Conservation (phyloP, 2,113 vertebrate genomes). For the human (Homo sapiens) region DNA sequence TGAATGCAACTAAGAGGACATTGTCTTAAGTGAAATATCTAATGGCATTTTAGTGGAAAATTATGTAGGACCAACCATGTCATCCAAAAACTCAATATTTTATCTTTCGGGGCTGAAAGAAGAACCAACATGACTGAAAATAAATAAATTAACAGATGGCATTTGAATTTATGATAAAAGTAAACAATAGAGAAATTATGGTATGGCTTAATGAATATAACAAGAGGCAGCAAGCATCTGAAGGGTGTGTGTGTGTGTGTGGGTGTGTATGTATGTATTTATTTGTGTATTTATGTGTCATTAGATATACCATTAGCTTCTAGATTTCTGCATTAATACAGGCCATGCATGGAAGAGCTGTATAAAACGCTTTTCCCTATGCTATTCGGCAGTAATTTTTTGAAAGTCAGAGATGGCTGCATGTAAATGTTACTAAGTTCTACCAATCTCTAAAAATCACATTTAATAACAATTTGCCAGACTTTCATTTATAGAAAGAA, state of each 20-base stretch:
- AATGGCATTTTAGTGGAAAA: not conserved
- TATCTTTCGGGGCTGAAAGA: not conserved
- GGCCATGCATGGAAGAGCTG: not conserved
- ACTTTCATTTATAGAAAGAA: conserved; percentile 32
- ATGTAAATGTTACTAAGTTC: not conserved
- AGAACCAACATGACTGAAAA: not conserved
- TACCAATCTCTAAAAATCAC: not conserved
- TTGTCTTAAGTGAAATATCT: not conserved
- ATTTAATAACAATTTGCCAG: not conserved
- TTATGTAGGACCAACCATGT: not conserved
- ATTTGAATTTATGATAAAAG: not conserved
- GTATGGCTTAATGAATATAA: not conserved
- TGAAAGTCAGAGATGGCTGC: not conserved
- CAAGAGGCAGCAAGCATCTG: not conserved
- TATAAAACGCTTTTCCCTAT: not conserved
- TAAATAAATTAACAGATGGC: not conserved
- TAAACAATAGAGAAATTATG: not conserved
- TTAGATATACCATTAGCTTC: not conserved
- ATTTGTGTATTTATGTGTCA: not conserved
- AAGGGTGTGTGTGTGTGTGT: not conserved
- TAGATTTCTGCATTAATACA: not conserved
- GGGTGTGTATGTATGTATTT: not conserved
- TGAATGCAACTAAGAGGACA: not conserved
- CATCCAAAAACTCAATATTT: not conserved
- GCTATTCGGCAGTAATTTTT: not conserved